Evolutionary conservation across 92 coral and sea anemone genomes (phyloP).

Genomic region (Palythoa caribaeorum): DNA sequence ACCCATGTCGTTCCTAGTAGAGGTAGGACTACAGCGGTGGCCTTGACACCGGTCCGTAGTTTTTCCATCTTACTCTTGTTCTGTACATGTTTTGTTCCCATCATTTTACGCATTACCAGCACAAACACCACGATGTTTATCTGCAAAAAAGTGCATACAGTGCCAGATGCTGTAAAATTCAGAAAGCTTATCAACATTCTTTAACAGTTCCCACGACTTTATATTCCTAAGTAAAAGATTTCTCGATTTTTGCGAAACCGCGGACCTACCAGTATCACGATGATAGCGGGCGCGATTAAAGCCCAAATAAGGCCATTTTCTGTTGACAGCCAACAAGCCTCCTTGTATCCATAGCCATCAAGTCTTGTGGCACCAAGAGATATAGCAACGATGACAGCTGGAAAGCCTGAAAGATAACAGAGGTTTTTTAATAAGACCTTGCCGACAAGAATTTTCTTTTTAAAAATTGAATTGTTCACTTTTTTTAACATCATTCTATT

Average conservation of each 20-base stretch:
- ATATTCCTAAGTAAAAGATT: background rate
- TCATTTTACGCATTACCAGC: conserved; percentile 89
- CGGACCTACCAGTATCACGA: conserved; percentile 80
- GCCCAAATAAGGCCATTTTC: conserved; percentile 93
- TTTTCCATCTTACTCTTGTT: conserved; percentile 80
- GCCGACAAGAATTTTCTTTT: too few relatives aligned
- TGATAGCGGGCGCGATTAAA: conserved; percentile 88
- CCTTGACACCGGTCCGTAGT: conserved; percentile 90
- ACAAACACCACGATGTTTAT: conserved; percentile 80
- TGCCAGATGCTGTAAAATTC: background rate
- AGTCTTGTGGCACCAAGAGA: conserved; percentile 87
- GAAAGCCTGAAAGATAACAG: conserved; percentile 67
- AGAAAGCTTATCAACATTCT: background rate
- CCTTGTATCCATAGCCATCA: conserved; percentile 77
- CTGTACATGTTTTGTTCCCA: conserved; percentile 85
- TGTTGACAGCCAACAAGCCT: conserved; percentile 85
- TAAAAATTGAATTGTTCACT: too few relatives aligned
- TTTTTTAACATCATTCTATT: background rate
- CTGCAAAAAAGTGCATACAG: conserved; percentile 43
- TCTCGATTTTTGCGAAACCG: background rate
- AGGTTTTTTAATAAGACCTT: too few relatives aligned
- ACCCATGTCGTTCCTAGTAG: conserved; percentile 95
- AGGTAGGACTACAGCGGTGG: conserved; percentile 91
- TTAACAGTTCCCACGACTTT: background rate
- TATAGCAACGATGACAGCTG: conserved; percentile 80